Percentiles rank a stretch among this genome's conserved stretches.
phyloP scores from a whole-genome alignment of 2,888 invertebrate genomes.

The Protophormia terraenovae region DNA sequence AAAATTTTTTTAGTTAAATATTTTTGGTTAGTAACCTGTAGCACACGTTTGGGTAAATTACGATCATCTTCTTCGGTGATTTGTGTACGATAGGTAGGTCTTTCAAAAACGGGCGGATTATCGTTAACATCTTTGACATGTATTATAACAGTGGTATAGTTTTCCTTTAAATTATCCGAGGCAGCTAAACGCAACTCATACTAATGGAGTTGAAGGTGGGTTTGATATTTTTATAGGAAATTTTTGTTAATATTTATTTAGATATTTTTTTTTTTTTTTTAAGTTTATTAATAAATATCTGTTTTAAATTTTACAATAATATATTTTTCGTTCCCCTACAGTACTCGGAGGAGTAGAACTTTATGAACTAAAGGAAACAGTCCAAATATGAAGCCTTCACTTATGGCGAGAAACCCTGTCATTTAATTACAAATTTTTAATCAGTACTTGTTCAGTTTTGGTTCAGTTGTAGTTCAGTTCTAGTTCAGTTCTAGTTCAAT shows the following conservation, averaged over 20 bases:
- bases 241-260: neutral
- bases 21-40: slow-evolving; percentile 85
- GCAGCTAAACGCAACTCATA: slow-evolving; percentile 97
- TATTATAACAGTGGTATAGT: slow-evolving; percentile 97
- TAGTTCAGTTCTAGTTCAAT: too few species aligned
- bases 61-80: slow-evolving; percentile 98
- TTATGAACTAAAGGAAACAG: too few species aligned
- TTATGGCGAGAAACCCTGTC: too few species aligned
- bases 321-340: too few species aligned
- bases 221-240: neutral
- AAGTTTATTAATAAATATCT: neutral
- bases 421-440: too few species aligned
- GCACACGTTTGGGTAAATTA: slow-evolving; percentile 94
- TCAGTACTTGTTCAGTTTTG: too few species aligned
- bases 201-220: slow-evolving; percentile 81
- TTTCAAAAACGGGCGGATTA: slow-evolving; percentile 97
- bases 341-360: too few species aligned
- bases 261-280: neutral
- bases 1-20: neutral
- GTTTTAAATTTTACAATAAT: neutral
- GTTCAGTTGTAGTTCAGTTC: too few species aligned
- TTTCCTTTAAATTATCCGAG: slow-evolving; percentile 97
- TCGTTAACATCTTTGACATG: slow-evolving; percentile 99
- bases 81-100: slow-evolving; percentile 96
- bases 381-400: too few species aligned